Evolutionary conservation across 2,113 vertebrate genomes (phyloP).

Genomic region (Bos taurus): ARS-UCD2.0 NC_037329.1:124636001-124636500

Average conservation of each 20-base stretch:
- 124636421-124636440: neutral
- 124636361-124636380: neutral
- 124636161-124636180: neutral
- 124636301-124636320: neutral
- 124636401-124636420: neutral
- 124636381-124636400: neutral
- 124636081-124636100: neutral
- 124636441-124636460: neutral
- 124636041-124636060: neutral
- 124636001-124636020: neutral
- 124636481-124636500: neutral
- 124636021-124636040: neutral
- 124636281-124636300: neutral
- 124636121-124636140: neutral
- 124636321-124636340: neutral
- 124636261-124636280: neutral
- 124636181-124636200: neutral
- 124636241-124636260: neutral
- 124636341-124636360: neutral
- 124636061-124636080: neutral
- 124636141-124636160: neutral
- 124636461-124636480: neutral
- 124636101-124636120: neutral
- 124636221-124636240: neutral
- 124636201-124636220: neutral